Conservation (phyloP, 2,888 invertebrate genomes). For the Troglohyphantes excavatus region DNA sequence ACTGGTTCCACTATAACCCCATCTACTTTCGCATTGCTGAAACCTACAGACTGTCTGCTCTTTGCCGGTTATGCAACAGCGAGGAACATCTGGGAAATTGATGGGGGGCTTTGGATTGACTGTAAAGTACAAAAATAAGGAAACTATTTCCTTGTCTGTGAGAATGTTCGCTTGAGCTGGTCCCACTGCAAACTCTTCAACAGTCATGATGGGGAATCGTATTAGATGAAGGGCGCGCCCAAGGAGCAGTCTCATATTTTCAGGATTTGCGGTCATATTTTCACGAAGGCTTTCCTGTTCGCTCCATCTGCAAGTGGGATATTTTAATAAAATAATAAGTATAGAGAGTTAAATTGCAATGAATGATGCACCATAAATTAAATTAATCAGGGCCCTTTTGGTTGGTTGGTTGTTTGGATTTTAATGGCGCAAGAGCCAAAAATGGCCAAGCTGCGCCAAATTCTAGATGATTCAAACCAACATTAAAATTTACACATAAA, state of each 20-base stretch:
- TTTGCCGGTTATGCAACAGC: constrained; percentile 90
- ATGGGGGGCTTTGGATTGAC: constrained; percentile 90
- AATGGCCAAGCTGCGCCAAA: too few species aligned
- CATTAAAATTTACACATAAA: too few species aligned
- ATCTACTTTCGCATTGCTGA: constrained; percentile 89
- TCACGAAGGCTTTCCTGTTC: constrained; percentile 89
- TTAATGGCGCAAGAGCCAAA: too few species aligned
- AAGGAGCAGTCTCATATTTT: constrained; percentile 88
- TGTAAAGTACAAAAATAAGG: constrained; percentile 84
- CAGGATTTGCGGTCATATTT: constrained; percentile 86
- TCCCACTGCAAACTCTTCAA: constrained; percentile 91
- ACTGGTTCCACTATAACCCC: constrained; percentile 92
- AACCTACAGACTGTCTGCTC: constrained; percentile 89
- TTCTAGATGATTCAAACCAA: too few species aligned
- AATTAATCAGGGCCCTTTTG: too few species aligned
- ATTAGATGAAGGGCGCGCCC: constrained; percentile 89
- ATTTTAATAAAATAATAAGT: too few species aligned
- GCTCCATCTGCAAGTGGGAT: constrained; percentile 87
- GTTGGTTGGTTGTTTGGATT: too few species aligned
- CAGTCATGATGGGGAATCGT: constrained; percentile 91
- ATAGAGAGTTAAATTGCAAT: too few species aligned
- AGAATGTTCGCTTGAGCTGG: constrained; percentile 89
- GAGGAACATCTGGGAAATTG: constrained; percentile 87
- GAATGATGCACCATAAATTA: too few species aligned
- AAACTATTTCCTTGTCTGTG: constrained; percentile 89